Conservation (phyloP, 2,888 invertebrate genomes). For the Listrodromus nycthemerus region DNA sequence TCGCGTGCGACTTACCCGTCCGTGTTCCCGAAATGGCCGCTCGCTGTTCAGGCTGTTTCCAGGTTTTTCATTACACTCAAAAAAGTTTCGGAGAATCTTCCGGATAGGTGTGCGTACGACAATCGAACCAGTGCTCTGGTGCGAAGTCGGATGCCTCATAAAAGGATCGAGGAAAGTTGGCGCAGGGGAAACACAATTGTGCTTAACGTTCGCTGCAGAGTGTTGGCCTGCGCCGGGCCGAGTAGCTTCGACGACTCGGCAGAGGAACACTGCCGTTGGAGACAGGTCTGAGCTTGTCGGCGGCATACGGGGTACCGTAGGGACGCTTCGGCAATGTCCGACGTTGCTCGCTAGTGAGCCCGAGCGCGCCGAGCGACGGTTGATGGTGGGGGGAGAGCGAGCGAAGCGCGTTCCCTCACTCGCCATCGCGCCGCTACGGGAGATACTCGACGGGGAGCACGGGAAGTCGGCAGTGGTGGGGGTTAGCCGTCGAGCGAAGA, state of each 20-base stretch:
- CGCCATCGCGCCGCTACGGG: conserved; percentile 13
- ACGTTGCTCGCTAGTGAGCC: conserved; percentile 48
- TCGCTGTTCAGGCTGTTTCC: conserved; percentile 28
- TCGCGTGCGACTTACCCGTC: conserved; percentile 18
- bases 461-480: conserved; percentile 21
- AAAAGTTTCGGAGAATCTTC: conserved; percentile 7
- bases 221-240: not conserved
- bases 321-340: conserved; percentile 52
- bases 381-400: conserved; percentile 24
- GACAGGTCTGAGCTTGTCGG: conserved; percentile 22
- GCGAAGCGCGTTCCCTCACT: conserved; percentile 29
- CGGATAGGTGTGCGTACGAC: not conserved
- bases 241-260: conserved; percentile 6
- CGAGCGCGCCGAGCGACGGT: conserved; percentile 56
- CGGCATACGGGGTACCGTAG: conserved; percentile 18
- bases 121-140: not conserved
- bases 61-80: conserved; percentile 26
- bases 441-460: conserved; percentile 43
- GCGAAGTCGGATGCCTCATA: not conserved
- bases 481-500: conserved; percentile 62
- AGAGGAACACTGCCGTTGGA: conserved; percentile 23
- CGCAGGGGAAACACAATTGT: not conserved
- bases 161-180: not conserved
- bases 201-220: not conserved
- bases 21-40: conserved; percentile 1